Base-by-base conservation (phyloP, 1,140 invertebrate species). In the Pteromalus puparum region DNA sequence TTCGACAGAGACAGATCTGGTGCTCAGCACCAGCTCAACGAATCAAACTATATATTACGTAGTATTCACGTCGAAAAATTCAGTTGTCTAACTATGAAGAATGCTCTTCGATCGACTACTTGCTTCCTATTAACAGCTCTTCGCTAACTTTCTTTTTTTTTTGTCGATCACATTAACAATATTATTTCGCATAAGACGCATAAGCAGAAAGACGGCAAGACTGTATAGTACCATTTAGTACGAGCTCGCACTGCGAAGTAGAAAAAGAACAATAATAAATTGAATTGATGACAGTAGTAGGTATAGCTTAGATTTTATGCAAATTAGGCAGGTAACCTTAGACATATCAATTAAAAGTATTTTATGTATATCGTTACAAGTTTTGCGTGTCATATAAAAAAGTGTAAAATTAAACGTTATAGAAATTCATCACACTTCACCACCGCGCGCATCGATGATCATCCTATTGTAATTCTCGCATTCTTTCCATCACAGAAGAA, bases 341-440 rank as follows among this genome's bases (percentile, higher is more conserved):
- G 65, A 30, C 21, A 10, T 18, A 28, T 42, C 72, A 74, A 79
- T 79, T 67, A 67, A 79, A 38, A 15, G 21, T 78, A 30, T 15
- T 70, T 70, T 30, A 70, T 61, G 18, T 70, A 61, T 46, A 76
- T 48, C 10, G 24, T 76, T 76, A 53, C n/a, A 76, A 61, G 30
- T 77, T 30, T 48, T 67, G 73, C 42, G 65, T 70, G 26, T 80
- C 34, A 24, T 80, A 82, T 73, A 82, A 82, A 82, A 42, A 82
- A 82, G 70, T 73, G 48, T 74, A 82, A 82, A 82, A 82, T 65
- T 61, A 74, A 82, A 38, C 46, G 7, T 70, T 70, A 15, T 26
- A 13, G 24, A 28, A 70, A 61, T 61, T n/a, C 53, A 61, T 61
- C 15, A n/a, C 18, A 61, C 53, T 1, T n/a, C 53, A 21, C 1